Evolutionary conservation across 1,140 invertebrate species (phyloP).

Genomic region (Drosophila gunungcola): DNA sequence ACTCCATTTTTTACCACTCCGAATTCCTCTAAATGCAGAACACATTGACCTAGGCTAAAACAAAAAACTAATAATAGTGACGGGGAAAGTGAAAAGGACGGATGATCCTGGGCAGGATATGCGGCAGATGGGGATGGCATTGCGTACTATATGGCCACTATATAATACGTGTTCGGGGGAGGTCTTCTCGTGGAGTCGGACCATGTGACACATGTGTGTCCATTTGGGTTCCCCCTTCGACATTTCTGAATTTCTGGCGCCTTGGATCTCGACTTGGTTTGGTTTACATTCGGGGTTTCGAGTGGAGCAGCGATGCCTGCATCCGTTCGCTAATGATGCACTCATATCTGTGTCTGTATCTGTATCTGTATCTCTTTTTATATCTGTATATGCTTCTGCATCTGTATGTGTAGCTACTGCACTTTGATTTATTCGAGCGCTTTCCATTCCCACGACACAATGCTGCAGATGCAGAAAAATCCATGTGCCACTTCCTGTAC

Average conservation of each 20-base stretch:
- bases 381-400: slow-evolving; percentile 1
- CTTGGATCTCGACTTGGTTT: slow-evolving; percentile 2
- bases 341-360: slow-evolving; percentile 20
- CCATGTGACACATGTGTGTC: slow-evolving; percentile 71
- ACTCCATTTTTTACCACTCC: background rate
- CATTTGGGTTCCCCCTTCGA: slow-evolving; percentile 49
- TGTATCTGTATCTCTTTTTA: slow-evolving; percentile 2
- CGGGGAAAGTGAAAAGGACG: background rate
- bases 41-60: slow-evolving; percentile 27
- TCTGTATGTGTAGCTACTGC: slow-evolving; percentile 38
- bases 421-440: slow-evolving; percentile 71
- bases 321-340: slow-evolving; percentile 78
- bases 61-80: slow-evolving; percentile 14
- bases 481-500: slow-evolving; percentile 70
- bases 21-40: slow-evolving; percentile 1
- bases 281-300: slow-evolving; percentile 22
- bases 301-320: slow-evolving; percentile 69
- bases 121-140: slow-evolving; percentile 12
- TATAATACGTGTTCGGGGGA: slow-evolving; percentile 2
- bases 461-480: slow-evolving; percentile 44
- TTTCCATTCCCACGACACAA: slow-evolving; percentile 71
- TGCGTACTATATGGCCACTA: background rate
- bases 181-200: slow-evolving; percentile 18
- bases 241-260: background rate
- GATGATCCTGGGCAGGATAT: slow-evolving; percentile 18